Evolutionary conservation across 2,888 invertebrate species (phyloP), one percentile per base, ranked within the genome.

Genomic region (Lithophane semibrunnea): DNA sequence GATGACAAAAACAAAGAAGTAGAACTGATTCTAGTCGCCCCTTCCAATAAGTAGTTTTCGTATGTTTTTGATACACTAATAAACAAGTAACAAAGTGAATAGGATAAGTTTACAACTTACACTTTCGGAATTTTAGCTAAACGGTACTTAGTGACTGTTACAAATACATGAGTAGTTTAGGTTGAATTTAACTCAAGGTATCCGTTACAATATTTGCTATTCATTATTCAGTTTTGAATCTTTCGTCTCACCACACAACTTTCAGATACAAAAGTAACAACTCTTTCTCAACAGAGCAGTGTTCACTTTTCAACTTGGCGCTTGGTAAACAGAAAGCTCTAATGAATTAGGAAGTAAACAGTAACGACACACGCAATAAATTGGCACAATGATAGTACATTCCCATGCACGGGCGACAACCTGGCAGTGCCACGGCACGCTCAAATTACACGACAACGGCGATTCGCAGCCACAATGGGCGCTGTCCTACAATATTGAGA

Each of bases 261-360:
- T 84, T 75, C 18, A 47, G 63, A 60, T 58, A 29, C 24, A 56
- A 69, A 64, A 42, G 24, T 54, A 12, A 13, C 3, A 67, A 49
- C 29, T 66, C 64, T 73, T 65, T 58, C 3, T 12, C 13, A 56
- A 71, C 18, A 58, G 29, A 47, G 7, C 54, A 66, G 54, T 47
- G 13, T 56, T 73, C 64, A 75, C 69, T 77, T 85, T 77, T 66
- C 54, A 72, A 74, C 44, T 64, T 44, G 18, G 65, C 65, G 65
- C 21, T 72, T 68, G 47, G 84, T 85, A 84, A 83, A 85, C 81
- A 86, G 83, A 85, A 83, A 83, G 82, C 83, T 82, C 29, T 68
- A 72, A 71, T 79, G 70, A 83, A 85, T 86, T 88, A 89, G 89
- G 90, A 90, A 91, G 88, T 90, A 88, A 89, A 89, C 80, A 90